Conservation (phyloP, 2,113 vertebrate species). For the Pluvianellus socialis region DNA sequence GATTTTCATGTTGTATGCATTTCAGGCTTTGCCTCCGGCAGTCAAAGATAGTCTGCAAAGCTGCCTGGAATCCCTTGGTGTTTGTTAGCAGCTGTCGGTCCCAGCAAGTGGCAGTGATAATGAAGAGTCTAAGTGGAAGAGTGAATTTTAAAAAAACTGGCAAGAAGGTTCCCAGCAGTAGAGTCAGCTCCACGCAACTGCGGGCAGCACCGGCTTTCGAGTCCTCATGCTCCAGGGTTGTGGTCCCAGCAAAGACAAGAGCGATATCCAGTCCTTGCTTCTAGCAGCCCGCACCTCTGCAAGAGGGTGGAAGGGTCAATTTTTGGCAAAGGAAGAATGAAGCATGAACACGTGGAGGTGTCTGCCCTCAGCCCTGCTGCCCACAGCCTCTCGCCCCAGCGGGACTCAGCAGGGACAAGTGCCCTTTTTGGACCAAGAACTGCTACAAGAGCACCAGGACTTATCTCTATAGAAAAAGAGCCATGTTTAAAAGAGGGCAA, state of each 20-base stretch:
- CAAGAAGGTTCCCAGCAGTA: background rate
- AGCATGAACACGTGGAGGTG: background rate
- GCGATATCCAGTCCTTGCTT: background rate
- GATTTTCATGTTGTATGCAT: background rate
- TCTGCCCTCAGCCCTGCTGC: background rate
- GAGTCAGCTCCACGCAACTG: background rate
- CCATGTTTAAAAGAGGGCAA: background rate
- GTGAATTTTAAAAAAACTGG: background rate
- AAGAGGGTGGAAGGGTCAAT: background rate
- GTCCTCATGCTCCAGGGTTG: background rate
- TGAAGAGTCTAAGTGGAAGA: conserved; percentile 6
- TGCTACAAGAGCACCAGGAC: background rate
- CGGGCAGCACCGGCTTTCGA: background rate
- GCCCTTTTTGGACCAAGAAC: background rate
- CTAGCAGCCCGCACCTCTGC: background rate
- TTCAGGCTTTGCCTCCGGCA: conserved; percentile 30
- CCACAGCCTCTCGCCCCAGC: background rate
- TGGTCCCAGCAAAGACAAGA: background rate
- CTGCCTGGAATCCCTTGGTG: conserved; percentile 26
- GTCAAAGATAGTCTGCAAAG: background rate
- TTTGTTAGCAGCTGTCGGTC: conserved; percentile 46
- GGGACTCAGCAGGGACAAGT: background rate
- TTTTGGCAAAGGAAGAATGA: background rate
- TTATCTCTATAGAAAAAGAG: background rate
- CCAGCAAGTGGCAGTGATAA: conserved; percentile 19